phyloP scores from a whole-genome alignment of 2,797 vertebrate species.

The Xenops minutus region DNA sequence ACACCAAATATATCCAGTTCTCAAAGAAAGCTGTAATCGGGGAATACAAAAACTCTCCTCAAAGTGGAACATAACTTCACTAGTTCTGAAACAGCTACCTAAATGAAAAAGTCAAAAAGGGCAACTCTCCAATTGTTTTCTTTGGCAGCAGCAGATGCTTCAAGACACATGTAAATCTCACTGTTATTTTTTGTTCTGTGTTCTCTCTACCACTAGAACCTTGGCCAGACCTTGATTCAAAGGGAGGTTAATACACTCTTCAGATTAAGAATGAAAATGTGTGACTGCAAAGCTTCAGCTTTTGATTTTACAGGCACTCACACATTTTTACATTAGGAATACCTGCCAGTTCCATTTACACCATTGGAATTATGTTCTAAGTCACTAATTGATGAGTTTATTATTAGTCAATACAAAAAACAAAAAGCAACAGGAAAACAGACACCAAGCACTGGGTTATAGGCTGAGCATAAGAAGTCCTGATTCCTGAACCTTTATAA shows the following conservation, averaged over 20 bases:
- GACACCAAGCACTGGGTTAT: rapidly evolving
- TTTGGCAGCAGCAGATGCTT: background rate
- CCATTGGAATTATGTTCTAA: background rate
- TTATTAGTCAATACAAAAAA: background rate
- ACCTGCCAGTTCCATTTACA: background rate
- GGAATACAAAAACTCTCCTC: background rate
- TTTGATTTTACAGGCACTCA: background rate
- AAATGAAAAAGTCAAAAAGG: background rate
- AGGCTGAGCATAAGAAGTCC: background rate
- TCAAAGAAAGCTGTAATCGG: background rate
- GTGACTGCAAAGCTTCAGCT: background rate
- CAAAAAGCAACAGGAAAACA: background rate
- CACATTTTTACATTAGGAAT: background rate
- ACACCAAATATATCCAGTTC: background rate
- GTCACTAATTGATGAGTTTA: background rate
- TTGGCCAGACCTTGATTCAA: background rate
- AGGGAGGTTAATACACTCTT: background rate
- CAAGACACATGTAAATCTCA: background rate
- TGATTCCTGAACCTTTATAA: background rate
- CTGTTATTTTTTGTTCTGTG: background rate
- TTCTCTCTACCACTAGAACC: background rate
- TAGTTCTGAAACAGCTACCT: background rate
- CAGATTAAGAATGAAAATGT: background rate
- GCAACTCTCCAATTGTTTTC: background rate
- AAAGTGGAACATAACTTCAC: background rate